Base-by-base conservation (phyloP, 2,113 vertebrate species). In the Peucedramus taeniatus region DNA sequence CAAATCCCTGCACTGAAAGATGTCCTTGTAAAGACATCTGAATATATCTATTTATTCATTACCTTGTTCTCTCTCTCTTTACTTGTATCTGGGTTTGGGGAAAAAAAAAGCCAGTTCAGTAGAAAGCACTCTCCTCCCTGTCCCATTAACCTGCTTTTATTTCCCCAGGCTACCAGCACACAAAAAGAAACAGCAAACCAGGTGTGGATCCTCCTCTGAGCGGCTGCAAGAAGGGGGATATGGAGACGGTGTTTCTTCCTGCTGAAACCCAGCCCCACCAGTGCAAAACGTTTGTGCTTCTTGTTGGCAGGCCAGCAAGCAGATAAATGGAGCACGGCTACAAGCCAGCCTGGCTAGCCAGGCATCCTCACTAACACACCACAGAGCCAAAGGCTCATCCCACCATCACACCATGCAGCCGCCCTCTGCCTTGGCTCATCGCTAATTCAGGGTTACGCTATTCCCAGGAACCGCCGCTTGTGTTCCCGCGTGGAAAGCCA, bases 71-170 rank as follows among this genome's bases (percentile, higher is more conserved):
- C 57, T 61, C 54, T 79, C 44, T 74, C n/a, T 80, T 72, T 35
- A 33, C 33, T 69, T 39, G 23, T 40, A 72, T 68, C 59, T 47
- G 47, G 16, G 57, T 72, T 90, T 77, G 42, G 35, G n/a, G 10
- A 57, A 28, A 39, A 74, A 65, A 84, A 63, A 61, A 60, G 35
- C 12, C 14, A 1, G 27, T 83, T 95, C 30, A 60, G 31, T 71
- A 82, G 31, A n/a, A 94, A 82, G 35, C 23, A 57, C 26, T 8
- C 21, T 83, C 68, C 60, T 86, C 89, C 70, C 89, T 83, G 84
- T 82, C 76, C 94, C 79, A 83, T 69, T 95, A 96, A 97, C 91
- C 94, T 22, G 49, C 53, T 96, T 96, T 95, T 63, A 94, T 94
- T 54, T 94, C 87, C 91, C 93, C 63, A n/a, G 42, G 49, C 65